Percentiles rank a stretch among this genome's conserved stretches.
phyloP scores from a whole-genome alignment of 2,888 invertebrate species.

The Papilio gigon region DNA sequence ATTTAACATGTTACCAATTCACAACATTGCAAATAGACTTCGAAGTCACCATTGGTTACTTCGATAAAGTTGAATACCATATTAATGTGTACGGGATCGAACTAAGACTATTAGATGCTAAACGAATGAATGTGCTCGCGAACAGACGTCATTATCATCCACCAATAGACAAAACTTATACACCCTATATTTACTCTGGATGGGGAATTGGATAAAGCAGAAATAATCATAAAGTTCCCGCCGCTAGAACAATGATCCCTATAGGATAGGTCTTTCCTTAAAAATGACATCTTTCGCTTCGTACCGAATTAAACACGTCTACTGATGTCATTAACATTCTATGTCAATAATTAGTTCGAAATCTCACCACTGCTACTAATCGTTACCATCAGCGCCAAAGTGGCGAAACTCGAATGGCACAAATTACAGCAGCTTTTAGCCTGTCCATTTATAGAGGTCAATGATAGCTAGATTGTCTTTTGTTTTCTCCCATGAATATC shows the following conservation, averaged over 20 bases:
- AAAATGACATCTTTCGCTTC: too few relatives aligned
- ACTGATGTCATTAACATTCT: too few relatives aligned
- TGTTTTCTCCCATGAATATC: background rate
- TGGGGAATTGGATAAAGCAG: background rate
- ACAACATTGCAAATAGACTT: conserved; percentile 54
- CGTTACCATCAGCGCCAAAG: too few relatives aligned
- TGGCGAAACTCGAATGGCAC: too few relatives aligned
- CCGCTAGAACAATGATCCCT: too few relatives aligned
- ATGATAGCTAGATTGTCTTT: background rate
- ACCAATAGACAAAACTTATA: background rate
- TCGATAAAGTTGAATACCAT: conserved; percentile 42
- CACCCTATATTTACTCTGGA: conserved; percentile 4
- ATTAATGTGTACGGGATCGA: conserved; percentile 51
- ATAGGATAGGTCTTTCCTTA: too few relatives aligned
- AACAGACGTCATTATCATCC: background rate
- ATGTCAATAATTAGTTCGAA: too few relatives aligned
- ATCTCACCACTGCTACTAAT: too few relatives aligned
- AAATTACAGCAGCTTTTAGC: too few relatives aligned
- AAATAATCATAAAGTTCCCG: background rate
- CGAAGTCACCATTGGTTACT: conserved; percentile 51
- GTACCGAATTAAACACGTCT: too few relatives aligned
- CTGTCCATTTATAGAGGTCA: too few relatives aligned
- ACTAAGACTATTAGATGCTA: conserved; percentile 45
- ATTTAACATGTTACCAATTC: conserved; percentile 49
- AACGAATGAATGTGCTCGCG: conserved; percentile 13